These are phyloP conservation scores for Psittacus erithacus DNA, from an alignment of 2,113 vertebrate species.

Conservation along the genomic window DNA sequence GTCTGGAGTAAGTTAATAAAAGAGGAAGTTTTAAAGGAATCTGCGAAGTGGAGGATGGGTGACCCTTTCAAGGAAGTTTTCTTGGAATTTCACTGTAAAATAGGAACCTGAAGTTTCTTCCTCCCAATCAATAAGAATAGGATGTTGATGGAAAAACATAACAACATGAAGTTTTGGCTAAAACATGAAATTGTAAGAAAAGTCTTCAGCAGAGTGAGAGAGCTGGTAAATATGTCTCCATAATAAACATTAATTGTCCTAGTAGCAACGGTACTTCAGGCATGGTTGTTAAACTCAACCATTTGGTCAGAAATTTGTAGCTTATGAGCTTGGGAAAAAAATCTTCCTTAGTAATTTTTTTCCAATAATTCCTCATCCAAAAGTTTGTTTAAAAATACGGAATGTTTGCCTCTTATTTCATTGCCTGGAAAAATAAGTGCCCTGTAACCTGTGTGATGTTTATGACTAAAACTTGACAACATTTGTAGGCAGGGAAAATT, in stretches of 20 bases:
- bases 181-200: not conserved
- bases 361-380: not conserved
- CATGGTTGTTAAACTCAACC: not conserved
- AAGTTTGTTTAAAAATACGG: not conserved
- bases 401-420: not conserved
- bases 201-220: not conserved
- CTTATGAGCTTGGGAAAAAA: not conserved
- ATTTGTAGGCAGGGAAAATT: constrained; percentile 38
- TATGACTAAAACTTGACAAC: constrained; percentile 59
- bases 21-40: constrained; percentile 11
- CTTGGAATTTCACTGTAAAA: not conserved
- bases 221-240: not conserved
- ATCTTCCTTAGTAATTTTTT: not conserved
- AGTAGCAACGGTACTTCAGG: not conserved
- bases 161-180: not conserved
- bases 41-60: not conserved
- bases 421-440: not conserved
- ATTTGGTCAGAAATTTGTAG: not conserved
- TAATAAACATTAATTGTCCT: not conserved
- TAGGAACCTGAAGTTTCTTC: not conserved
- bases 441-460: constrained; percentile 32
- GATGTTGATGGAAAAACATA: constrained; percentile 14
- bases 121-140: not conserved
- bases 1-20: constrained; percentile 48
- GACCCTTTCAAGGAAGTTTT: not conserved